Evolutionary conservation across 2,113 vertebrate species (phyloP), one percentile per base, ranked within the genome.

Genomic region (Pimephales promelas): DNA sequence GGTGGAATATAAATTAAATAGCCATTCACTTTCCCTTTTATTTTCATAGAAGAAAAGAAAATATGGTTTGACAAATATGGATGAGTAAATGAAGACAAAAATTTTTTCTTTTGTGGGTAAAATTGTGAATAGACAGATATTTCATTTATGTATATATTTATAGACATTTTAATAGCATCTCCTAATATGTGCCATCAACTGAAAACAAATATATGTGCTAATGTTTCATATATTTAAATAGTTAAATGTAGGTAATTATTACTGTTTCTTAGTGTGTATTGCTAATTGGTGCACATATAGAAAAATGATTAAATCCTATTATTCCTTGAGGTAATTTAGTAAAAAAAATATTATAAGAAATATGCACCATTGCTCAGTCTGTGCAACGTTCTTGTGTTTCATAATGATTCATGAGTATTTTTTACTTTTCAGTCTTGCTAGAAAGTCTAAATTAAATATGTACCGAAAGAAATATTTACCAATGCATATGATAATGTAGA

Each of bases 401-500:
- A 4, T 64, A 16, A 31, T 14, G 13, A 31, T 64, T 16, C 28
- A 3, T 68, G 64, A 20, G 4, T 40, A 22, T 34, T 52, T 47
- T 31, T 34, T 22, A 3, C 2, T n/a, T 13, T 52, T 28, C 14
- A 62, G 66, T 70, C 20, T 70, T n/a, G 34, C 34, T 70, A 22
- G 5, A 70, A 26, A 31, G 10, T 83, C n/a, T 36, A 31, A 16
- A 62, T 75, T n/a, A 31, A 73, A 13, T 43, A 45, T 10, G 52
- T 22, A 49, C 7, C 1, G 7, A 54, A 40, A 31, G 11, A 79
- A 79, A 73, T 73, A 10, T 20, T 28, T 70, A 16, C 13, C 13
- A 34, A 52, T 70, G 52, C 5, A 76, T 70, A 72, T 59, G 10
- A 61, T 71, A 9, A 49, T 71, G n/a, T 26, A 74, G 6, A 81